Percentiles rank a stretch among this genome's conserved stretches.
phyloP scores from a whole-genome alignment of 2,797 vertebrate species.

The Picus viridis region DNA sequence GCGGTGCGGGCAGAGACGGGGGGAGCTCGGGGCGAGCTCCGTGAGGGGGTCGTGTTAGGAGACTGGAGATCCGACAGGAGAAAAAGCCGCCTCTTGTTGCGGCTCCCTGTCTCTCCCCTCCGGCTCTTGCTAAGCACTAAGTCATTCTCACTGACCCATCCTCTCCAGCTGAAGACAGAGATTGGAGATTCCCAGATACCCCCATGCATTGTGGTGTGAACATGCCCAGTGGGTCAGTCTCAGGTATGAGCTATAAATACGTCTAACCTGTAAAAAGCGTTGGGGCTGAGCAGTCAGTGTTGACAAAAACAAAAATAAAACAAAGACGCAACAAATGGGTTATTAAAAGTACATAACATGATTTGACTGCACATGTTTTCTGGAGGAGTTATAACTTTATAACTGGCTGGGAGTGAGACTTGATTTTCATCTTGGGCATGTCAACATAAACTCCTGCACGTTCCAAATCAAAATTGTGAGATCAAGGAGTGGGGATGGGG shows the following conservation, averaged over 20 bases:
- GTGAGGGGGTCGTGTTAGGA: slow-evolving; percentile 57
- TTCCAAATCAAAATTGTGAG: slow-evolving; percentile 10
- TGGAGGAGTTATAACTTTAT: slow-evolving; percentile 21
- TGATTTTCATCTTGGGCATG: slow-evolving; percentile 58
- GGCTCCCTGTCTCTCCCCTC: slow-evolving; percentile 62
- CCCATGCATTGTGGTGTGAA: slow-evolving; percentile 73
- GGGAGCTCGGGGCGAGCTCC: slow-evolving; percentile 41
- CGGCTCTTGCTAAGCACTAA: slow-evolving; percentile 66
- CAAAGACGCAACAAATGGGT: not conserved
- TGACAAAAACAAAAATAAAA: not conserved
- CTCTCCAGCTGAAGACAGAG: slow-evolving; percentile 73
- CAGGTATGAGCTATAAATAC: slow-evolving; percentile 73
- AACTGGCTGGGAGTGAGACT: slow-evolving; percentile 44
- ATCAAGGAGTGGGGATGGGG: slow-evolving; percentile 28
- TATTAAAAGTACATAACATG: not conserved
- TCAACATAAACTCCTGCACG: slow-evolving; percentile 41
- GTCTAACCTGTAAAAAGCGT: slow-evolving; percentile 68
- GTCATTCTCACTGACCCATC: slow-evolving; percentile 70
- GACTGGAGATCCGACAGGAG: slow-evolving; percentile 64
- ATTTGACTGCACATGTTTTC: slow-evolving; percentile 41
- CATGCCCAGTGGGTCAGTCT: slow-evolving; percentile 72
- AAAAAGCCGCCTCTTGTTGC: slow-evolving; percentile 53
- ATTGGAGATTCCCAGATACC: slow-evolving; percentile 72
- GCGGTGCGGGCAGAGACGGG: not conserved
- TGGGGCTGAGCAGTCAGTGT: slow-evolving; percentile 57